Conservation (phyloP, 2,797 vertebrate genomes). For the Hemitrygon akajei region DNA sequence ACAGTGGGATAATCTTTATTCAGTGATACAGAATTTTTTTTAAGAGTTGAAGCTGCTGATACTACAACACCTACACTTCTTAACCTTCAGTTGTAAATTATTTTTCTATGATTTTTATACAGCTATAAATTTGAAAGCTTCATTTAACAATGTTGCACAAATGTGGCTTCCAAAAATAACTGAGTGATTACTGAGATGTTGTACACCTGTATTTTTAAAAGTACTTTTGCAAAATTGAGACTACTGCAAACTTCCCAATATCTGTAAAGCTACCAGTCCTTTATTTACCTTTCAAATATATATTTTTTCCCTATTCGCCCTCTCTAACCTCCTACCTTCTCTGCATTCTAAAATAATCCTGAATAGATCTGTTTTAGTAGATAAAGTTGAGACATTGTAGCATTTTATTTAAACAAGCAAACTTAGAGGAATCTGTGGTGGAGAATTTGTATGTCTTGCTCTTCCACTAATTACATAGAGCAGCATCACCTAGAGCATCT, state of each 20-base stretch:
- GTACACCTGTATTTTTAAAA: too few species aligned
- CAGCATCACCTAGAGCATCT: too few species aligned
- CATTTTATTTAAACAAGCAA: not conserved
- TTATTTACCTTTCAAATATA: too few species aligned
- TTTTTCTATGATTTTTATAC: not conserved
- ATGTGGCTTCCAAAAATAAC: not conserved
- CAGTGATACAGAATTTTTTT: not conserved
- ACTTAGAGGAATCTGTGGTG: not conserved
- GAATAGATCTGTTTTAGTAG: not conserved
- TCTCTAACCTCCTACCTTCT: too few species aligned
- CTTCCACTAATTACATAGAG: too few species aligned
- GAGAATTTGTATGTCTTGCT: not conserved
- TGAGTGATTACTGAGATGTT: not conserved
- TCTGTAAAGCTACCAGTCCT: too few species aligned
- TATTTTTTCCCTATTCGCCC: too few species aligned
- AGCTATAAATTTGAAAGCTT: not conserved
- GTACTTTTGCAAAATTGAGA: too few species aligned
- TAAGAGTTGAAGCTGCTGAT: not conserved
- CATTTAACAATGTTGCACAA: not conserved
- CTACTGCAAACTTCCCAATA: too few species aligned
- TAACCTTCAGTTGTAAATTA: not conserved
- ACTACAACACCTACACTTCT: not conserved
- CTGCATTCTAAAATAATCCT: not conserved
- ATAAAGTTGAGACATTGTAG: not conserved
- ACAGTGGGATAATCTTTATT: not conserved